phyloP scores from a whole-genome alignment of 2,888 invertebrate species.

The Ophion obscuratus region DNA sequence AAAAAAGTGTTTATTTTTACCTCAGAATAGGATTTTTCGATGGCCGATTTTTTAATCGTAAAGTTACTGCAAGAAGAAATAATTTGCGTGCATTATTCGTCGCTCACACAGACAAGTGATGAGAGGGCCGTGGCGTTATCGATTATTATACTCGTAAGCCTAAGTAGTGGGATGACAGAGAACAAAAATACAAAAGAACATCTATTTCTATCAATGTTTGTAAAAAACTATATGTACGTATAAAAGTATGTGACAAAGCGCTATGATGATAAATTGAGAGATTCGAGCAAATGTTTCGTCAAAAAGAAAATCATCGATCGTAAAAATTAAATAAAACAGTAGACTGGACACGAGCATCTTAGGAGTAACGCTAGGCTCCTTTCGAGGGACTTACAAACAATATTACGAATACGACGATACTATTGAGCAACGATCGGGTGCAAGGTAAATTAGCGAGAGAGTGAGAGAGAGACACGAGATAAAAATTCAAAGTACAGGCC shows the following conservation, averaged over 20 bases:
- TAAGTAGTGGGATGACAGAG: neutral
- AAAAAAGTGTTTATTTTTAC: constrained; percentile 84
- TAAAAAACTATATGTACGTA: neutral
- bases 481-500: constrained; percentile 6
- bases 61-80: constrained; percentile 87
- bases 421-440: neutral
- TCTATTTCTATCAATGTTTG: neutral
- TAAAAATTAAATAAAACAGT: no score
- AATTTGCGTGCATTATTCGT: constrained; percentile 11
- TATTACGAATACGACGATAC: neutral
- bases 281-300: neutral
- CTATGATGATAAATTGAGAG: neutral
- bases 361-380: neutral
- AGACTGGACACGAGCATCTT: no score
- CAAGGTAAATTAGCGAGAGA: constrained; percentile 6
- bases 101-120: neutral
- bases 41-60: constrained; percentile 94
- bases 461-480: neutral
- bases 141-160: constrained; percentile 8
- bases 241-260: neutral
- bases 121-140: constrained; percentile 2
- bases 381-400: neutral
- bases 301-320: no score
- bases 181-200: neutral
- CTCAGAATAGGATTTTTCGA: constrained; percentile 98